Conservation (phyloP, 2,113 vertebrate genomes). For the Panthera tigris region DNA sequence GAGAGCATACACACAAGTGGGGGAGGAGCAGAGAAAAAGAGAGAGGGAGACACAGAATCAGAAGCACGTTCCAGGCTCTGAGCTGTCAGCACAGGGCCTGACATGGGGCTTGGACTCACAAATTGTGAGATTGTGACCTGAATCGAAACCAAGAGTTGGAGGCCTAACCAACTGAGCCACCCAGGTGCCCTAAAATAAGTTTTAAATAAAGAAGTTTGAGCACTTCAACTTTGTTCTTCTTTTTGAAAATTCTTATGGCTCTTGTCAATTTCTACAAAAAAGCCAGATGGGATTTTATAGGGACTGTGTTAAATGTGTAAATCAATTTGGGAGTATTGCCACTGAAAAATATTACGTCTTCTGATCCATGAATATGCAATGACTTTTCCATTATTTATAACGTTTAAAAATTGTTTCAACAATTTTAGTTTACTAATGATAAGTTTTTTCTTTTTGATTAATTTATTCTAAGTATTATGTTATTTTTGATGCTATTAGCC, state of each 20-base stretch:
- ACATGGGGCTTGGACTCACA: no score
- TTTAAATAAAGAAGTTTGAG: background rate
- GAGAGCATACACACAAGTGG: no score
- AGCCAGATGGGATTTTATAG: background rate
- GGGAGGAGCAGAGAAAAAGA: no score
- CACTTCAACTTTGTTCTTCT: background rate
- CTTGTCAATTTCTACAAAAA: background rate
- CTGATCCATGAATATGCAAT: background rate
- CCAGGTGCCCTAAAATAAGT: background rate
- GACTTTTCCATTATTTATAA: background rate
- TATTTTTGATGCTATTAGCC: background rate
- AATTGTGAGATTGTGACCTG: no score
- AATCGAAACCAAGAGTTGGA: no score
- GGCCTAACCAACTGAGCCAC: no score
- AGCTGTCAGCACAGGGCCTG: no score
- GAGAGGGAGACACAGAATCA: no score
- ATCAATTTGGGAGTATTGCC: background rate
- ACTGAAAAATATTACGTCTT: background rate
- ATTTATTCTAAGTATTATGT: background rate
- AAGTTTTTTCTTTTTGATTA: background rate
- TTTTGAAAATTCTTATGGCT: background rate
- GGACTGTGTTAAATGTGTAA: background rate
- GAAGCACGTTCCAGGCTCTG: no score
- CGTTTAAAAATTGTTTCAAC: background rate
- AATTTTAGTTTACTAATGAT: background rate